phyloP scores from a whole-genome alignment of 1,140 invertebrate genomes.

The Augochlora pura region DNA sequence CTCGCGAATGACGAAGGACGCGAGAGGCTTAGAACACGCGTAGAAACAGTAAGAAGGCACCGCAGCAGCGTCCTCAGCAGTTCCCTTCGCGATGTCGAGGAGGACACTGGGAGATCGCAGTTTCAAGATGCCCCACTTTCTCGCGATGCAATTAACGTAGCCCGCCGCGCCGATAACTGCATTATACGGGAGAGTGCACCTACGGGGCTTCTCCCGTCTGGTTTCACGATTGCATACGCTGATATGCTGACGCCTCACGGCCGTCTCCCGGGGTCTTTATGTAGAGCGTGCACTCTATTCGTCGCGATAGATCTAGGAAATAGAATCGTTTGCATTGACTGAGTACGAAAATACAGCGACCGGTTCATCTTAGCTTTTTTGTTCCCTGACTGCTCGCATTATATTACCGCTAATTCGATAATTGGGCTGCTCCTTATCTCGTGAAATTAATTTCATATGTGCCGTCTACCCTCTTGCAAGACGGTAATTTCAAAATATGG shows the following conservation, averaged over 20 bases:
- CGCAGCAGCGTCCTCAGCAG: not conserved
- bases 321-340: not conserved
- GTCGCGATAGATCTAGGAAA: not conserved
- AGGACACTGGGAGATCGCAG: constrained; percentile 43
- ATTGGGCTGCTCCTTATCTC: too few relatives aligned
- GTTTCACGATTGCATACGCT: constrained; percentile 58
- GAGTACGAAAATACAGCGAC: not conserved
- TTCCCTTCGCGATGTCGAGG: not conserved
- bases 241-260: constrained; percentile 43
- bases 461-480: too few relatives aligned
- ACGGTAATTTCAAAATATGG: too few relatives aligned
- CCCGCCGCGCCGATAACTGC: constrained; percentile 61
- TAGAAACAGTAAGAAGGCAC: constrained; percentile 8
- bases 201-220: constrained; percentile 44
- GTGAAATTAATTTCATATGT: too few relatives aligned
- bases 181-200: constrained; percentile 53
- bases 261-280: constrained; percentile 8
- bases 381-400: too few relatives aligned
- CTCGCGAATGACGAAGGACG: not conserved
- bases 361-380: not conserved
- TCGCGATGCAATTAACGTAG: constrained; percentile 51
- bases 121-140: constrained; percentile 59
- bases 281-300: constrained; percentile 21
- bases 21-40: constrained; percentile 3
- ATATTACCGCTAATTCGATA: too few relatives aligned